These are phyloP conservation scores for Nemopilema nomurai DNA, from an alignment of 30 jellyfish, hydroid and myxozoan species.

Conservation along the genomic window DNA sequence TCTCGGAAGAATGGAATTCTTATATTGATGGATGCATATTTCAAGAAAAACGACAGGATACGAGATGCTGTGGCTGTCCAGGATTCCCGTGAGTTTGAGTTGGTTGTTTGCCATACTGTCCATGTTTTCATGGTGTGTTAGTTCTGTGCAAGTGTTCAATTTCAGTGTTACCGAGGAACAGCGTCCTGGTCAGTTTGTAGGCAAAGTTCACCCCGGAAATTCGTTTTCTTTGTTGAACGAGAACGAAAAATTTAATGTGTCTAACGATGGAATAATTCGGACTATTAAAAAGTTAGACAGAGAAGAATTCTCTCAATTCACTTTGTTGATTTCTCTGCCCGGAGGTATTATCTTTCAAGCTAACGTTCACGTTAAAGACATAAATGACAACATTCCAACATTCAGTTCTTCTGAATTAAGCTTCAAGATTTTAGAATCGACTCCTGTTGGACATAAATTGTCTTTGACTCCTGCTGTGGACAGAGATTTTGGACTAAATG, in stretches of 20 bases:
- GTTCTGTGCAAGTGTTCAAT: constrained; percentile 8
- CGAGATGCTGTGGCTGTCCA: constrained; percentile 24
- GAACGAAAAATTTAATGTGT: constrained; percentile 1
- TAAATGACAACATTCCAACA: constrained; percentile 77
- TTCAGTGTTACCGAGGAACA: constrained; percentile 72
- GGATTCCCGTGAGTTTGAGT: not conserved
- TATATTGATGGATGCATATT: not conserved
- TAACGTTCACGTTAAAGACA: constrained; percentile 47
- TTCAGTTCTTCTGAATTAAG: constrained; percentile 23
- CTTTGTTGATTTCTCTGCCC: not conserved
- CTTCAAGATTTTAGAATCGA: constrained; percentile 45
- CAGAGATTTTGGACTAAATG: constrained; percentile 70
- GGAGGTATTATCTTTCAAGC: not conserved
- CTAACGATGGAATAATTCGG: constrained; percentile 30
- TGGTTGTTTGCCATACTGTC: not conserved
- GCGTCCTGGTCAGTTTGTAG: constrained; percentile 73
- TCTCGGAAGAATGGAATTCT: not conserved
- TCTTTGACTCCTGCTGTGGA: constrained; percentile 66
- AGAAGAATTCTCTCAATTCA: not conserved
- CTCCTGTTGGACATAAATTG: constrained; percentile 29
- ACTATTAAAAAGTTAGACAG: constrained; percentile 32
- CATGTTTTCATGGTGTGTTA: constrained; percentile 16
- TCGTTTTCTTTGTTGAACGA: not conserved
- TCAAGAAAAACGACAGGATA: not conserved
- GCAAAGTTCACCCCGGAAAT: constrained; percentile 12